These are phyloP conservation scores for Ephydatia muelleri DNA, from an alignment of 37 sponge, comb jelly and placozoan species.

Conservation along the genomic window DNA sequence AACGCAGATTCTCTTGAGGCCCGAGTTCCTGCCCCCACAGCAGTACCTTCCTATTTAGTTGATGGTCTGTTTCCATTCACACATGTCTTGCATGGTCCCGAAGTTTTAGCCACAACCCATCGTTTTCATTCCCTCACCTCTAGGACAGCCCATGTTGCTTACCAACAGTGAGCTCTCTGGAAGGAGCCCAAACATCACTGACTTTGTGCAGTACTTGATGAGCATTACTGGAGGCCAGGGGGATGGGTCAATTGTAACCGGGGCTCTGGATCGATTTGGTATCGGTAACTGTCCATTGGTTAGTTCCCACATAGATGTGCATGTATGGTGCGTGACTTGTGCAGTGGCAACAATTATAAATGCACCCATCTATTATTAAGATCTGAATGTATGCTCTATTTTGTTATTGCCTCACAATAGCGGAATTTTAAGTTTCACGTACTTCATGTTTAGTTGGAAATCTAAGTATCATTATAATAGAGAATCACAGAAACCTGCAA, in stretches of 20 bases:
- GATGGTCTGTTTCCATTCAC: too few species aligned
- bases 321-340: too few species aligned
- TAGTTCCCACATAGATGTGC: neutral
- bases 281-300: neutral
- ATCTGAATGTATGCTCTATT: too few species aligned
- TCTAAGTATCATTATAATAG: too few species aligned
- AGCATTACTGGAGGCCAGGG: neutral
- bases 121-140: neutral
- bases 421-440: too few species aligned
- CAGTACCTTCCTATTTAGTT: neutral
- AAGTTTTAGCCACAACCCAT: too few species aligned
- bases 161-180: neutral
- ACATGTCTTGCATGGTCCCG: too few species aligned
- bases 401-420: too few species aligned
- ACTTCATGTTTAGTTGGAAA: too few species aligned
- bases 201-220: neutral
- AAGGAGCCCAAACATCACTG: neutral
- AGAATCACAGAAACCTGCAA: too few species aligned
- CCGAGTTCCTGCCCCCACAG: neutral
- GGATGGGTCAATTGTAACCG: neutral
- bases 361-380: too few species aligned
- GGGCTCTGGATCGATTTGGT: neutral
- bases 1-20: neutral
- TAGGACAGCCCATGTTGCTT: neutral
- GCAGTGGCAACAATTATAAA: too few species aligned